Percentiles rank a stretch among this genome's conserved stretches.
These are phyloP conservation scores for Leptothorax acervorum DNA, from an alignment of 2,888 invertebrate species.

Conservation along the genomic window DNA sequence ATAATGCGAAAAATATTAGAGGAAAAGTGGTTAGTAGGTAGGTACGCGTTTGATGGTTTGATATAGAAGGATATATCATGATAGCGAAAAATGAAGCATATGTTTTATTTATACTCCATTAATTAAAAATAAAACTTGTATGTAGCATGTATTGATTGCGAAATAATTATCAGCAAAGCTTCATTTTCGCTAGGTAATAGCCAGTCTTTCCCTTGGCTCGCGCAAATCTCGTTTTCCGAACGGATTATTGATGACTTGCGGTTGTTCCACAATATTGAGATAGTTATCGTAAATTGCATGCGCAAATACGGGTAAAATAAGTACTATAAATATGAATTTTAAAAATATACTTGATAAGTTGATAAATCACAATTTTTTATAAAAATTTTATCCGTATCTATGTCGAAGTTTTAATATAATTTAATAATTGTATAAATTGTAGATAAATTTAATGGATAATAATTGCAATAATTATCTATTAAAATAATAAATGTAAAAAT, in stretches of 20 bases:
- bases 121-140: neutral
- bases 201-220: neutral
- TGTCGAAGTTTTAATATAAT: too few species aligned
- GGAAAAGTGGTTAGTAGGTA: neutral
- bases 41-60: too few species aligned
- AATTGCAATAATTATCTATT: neutral
- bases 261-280: neutral
- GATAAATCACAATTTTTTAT: too few species aligned
- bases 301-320: neutral
- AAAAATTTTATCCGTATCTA: neutral
- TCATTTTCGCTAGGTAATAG: slow-evolving; percentile 33
- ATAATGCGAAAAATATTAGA: neutral
- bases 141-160: neutral
- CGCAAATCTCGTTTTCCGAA: neutral
- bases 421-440: too few species aligned
- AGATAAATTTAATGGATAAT: neutral
- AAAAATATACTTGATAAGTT: neutral
- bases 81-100: neutral
- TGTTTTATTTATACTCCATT: neutral
- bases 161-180: slow-evolving; percentile 26
- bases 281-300: slow-evolving; percentile 8
- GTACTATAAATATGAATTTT: neutral
- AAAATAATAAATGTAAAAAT: neutral
- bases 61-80: neutral
- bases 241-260: slow-evolving; percentile 16